Evolutionary conservation across 2,113 vertebrate genomes (phyloP).

Genomic region (Aptenodytes forsteri): DNA sequence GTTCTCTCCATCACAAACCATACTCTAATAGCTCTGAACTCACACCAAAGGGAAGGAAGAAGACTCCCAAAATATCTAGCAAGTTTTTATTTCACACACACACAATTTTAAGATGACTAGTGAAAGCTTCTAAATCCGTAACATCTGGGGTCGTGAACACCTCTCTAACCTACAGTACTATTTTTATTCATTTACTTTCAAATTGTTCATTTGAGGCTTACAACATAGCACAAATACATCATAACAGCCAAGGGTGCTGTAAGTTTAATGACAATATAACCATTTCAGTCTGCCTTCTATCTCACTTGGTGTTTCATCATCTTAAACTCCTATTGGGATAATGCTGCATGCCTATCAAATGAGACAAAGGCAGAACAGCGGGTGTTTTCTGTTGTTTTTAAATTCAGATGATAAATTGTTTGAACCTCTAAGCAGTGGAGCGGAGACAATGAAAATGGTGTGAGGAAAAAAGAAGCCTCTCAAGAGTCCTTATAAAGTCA

Average conservation of each 20-base stretch:
- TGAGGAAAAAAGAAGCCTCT: background rate
- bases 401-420: constrained; percentile 22
- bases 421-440: background rate
- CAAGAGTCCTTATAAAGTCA: background rate
- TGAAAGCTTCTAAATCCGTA: background rate
- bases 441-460: background rate
- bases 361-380: constrained; percentile 8
- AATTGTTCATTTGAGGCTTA: background rate
- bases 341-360: background rate
- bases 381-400: constrained; percentile 6
- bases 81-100: background rate
- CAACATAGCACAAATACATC: background rate
- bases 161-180: background rate
- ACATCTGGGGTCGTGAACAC: background rate
- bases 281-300: constrained; percentile 8
- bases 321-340: constrained; percentile 14
- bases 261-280: constrained; percentile 9
- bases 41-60: background rate
- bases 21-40: background rate
- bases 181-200: constrained; percentile 11
- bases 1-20: background rate
- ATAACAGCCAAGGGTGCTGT: background rate
- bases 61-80: background rate
- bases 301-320: background rate
- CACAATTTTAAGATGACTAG: background rate